Evolutionary conservation across 2,888 invertebrate genomes (phyloP), one percentile per base, ranked within the genome.

Genomic region (Agrotis segetum): DNA sequence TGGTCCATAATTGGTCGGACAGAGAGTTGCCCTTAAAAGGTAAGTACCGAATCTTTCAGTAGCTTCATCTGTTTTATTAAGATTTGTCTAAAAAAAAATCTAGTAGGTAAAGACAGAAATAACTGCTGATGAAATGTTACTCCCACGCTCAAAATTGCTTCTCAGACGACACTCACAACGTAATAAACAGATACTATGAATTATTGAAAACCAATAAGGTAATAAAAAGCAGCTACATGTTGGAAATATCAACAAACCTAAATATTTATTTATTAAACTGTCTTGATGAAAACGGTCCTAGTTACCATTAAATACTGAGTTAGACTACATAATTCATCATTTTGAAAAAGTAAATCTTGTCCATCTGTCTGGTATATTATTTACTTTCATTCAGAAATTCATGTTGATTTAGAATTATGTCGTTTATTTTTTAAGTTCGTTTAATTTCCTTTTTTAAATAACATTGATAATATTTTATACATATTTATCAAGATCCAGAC

Each of bases 181-280:
- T 40, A 53, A 53, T 47, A 72, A 60, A 72, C 17, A 61, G 11
- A 56, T 17, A 19, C 17, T 21, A 14, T 71, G 24, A 58, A 56
- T 71, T 13, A 71, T n/a, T 71, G 56, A 71, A 50, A 49, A 55
- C n/a, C 24, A 19, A 49, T 56, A 56, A 24, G 17, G 17, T 24
- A 24, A 17, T 49, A 40, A 19, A 67, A 17, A 70, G n/a, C n/a
- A 24, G 58, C 17, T 50, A 71, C 49, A 7, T 50, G 44, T 44
- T 29, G 59, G 21, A 71, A 40, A 71, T 58, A 59, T 34, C 44
- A 70, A 52, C 21, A 34, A 59, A 59, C 52, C n/a, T 5, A 24
- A 52, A 59, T 52, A 53, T 59, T 60, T 52, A 59, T 72, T 60
- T 21, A 59, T 71, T 5, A n/a, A 21, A 13, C 9, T 52, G 16